Conservation (phyloP, 2,888 invertebrate species). For the Orthosia incerta region DNA sequence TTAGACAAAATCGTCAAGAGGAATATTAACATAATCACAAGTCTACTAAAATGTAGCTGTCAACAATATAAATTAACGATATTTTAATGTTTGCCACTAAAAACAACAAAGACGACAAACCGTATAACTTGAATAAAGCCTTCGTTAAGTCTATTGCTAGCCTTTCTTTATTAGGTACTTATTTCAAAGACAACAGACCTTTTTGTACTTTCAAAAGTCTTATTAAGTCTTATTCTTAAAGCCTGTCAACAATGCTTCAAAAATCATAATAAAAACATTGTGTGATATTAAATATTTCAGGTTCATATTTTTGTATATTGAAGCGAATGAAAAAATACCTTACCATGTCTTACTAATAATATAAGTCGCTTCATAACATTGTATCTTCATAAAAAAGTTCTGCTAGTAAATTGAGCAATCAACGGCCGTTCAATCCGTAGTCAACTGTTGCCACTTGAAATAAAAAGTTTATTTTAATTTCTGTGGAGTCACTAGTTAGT, state of each 20-base stretch:
- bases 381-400: too few relatives aligned
- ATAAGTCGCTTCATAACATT: too few relatives aligned
- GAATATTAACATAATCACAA: neutral
- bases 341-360: too few relatives aligned
- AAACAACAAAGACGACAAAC: constrained; percentile 2
- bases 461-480: too few relatives aligned
- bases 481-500: too few relatives aligned
- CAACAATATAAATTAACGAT: constrained; percentile 17
- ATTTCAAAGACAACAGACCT: neutral
- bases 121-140: constrained; percentile 1
- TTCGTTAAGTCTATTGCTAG: neutral
- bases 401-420: too few relatives aligned
- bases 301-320: too few relatives aligned
- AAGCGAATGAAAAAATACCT: too few relatives aligned
- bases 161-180: constrained; percentile 3
- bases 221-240: neutral
- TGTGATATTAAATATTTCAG: neutral
- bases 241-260: neutral
- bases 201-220: neutral
- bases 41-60: neutral
- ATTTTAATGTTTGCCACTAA: constrained; percentile 13
- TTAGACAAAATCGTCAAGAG: neutral
- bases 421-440: too few relatives aligned
- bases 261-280: neutral
- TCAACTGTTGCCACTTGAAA: too few relatives aligned